These are phyloP conservation scores for Saturnia pavonia DNA, from an alignment of 2,888 invertebrate genomes.

Conservation along the genomic window DNA sequence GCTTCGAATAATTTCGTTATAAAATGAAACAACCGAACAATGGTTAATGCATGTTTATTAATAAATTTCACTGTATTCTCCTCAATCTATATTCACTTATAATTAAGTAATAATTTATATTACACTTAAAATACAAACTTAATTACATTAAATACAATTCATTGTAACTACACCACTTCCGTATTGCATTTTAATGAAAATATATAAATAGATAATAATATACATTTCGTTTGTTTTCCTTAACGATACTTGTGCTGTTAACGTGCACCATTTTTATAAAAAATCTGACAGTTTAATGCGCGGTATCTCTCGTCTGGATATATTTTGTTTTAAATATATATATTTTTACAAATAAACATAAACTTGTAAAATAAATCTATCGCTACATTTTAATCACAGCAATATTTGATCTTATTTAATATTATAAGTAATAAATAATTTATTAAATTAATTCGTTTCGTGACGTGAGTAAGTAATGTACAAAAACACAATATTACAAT, in stretches of 20 bases:
- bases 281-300: constrained; percentile 23
- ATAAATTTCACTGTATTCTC: constrained; percentile 79
- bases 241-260: constrained; percentile 51
- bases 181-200: constrained; percentile 71
- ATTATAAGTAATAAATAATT: constrained; percentile 63
- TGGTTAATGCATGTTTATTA: constrained; percentile 81
- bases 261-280: constrained; percentile 40
- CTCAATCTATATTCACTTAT: constrained; percentile 77
- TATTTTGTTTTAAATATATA: background rate
- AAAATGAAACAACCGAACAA: constrained; percentile 44
- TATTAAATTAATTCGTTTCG: constrained; percentile 65
- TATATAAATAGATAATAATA: constrained; percentile 63
- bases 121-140: constrained; percentile 66
- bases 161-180: constrained; percentile 57
- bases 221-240: constrained; percentile 41
- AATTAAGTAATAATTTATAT: constrained; percentile 77
- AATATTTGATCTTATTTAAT: constrained; percentile 46
- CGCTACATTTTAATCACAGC: constrained; percentile 72
- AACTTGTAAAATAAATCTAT: constrained; percentile 54
- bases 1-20: background rate
- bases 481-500: constrained; percentile 28
- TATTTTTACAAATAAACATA: constrained; percentile 12
- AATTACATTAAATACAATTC: constrained; percentile 66
- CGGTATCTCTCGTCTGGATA: constrained; percentile 5
- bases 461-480: constrained; percentile 44